Conservation (phyloP, 1,140 invertebrate species). For the Bathynomus jamesi region DNA sequence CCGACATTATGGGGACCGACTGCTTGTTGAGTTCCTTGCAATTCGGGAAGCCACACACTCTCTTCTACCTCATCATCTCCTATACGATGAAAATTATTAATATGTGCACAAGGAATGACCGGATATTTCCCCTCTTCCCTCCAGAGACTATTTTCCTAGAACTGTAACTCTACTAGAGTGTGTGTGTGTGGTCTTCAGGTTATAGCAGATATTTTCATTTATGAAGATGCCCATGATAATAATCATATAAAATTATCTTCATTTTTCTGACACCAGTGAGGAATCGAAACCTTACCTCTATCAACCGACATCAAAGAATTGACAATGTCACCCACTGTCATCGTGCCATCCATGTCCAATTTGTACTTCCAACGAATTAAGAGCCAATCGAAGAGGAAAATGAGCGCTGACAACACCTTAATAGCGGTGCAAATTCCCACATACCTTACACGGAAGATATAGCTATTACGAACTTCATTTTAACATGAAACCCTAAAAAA, state of each 20-base stretch:
- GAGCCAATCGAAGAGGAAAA: slow-evolving; percentile 83
- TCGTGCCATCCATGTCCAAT: slow-evolving; percentile 57
- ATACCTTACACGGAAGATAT: slow-evolving; percentile 57
- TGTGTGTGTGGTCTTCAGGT: no score
- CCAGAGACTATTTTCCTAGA: background rate
- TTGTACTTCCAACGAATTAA: slow-evolving; percentile 66
- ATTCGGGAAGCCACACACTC: slow-evolving; percentile 27
- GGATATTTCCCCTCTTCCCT: background rate
- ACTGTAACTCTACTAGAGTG: no score
- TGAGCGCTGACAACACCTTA: slow-evolving; percentile 72
- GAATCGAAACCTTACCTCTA: slow-evolving; percentile 72
- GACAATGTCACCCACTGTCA: slow-evolving; percentile 68
- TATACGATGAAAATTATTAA: background rate
- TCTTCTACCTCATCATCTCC: slow-evolving; percentile 21
- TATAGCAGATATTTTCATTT: no score
- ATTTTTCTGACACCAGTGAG: no score
- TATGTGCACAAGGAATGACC: background rate
- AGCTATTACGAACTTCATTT: slow-evolving; percentile 4
- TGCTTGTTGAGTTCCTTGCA: slow-evolving; percentile 22
- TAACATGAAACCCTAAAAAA: no score
- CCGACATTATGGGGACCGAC: background rate
- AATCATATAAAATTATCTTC: no score
- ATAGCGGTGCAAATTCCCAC: slow-evolving; percentile 83
- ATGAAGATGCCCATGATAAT: no score
- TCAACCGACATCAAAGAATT: slow-evolving; percentile 80